Conservation (phyloP, 2,797 vertebrate species). For the Aphelocoma californica region DNA sequence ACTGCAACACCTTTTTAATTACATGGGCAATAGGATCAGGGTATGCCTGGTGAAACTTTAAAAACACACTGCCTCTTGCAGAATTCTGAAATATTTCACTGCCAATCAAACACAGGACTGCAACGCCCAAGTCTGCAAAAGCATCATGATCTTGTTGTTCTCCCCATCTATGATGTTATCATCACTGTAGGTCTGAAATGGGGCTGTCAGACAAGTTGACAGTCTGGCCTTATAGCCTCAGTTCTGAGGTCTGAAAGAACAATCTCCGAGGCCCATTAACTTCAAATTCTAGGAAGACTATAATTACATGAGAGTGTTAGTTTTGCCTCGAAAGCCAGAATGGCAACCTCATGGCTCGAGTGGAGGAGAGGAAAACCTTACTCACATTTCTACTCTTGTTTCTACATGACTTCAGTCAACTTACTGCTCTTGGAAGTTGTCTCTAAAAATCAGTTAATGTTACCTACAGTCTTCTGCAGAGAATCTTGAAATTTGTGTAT, state of each 20-base stretch:
- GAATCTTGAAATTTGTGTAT: neutral
- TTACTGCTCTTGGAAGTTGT: neutral
- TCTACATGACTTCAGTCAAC: neutral
- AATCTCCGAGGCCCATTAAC: neutral
- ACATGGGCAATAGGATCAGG: neutral
- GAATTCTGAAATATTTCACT: neutral
- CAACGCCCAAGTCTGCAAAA: neutral
- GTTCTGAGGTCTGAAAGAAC: neutral
- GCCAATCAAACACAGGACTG: neutral
- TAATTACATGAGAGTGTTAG: neutral
- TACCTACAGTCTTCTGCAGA: neutral
- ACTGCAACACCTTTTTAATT: neutral
- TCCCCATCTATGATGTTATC: neutral
- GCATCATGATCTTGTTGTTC: neutral
- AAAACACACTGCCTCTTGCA: neutral
- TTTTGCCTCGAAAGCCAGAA: neutral
- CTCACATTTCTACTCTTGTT: neutral
- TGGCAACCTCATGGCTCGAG: neutral
- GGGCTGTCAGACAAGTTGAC: neutral
- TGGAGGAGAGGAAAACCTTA: neutral
- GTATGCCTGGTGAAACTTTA: neutral
- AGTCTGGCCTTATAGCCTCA: neutral
- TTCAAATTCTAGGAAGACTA: neutral
- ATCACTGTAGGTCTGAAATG: neutral
- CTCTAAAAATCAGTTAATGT: neutral